phyloP scores from a whole-genome alignment of 2,113 vertebrate species.

The Tamias sibiricus region DNA sequence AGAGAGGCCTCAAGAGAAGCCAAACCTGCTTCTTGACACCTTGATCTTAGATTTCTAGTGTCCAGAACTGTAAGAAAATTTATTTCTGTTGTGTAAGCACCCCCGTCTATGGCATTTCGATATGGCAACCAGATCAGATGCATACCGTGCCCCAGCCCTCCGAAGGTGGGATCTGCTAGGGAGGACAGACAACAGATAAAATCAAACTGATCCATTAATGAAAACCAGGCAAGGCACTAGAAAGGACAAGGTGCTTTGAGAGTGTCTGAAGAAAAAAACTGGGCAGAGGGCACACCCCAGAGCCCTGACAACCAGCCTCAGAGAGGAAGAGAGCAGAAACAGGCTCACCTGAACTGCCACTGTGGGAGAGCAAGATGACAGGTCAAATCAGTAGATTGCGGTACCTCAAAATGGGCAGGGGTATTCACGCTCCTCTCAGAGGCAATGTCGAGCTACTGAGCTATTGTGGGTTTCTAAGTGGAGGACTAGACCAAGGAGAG shows the following conservation, averaged over 20 bases:
- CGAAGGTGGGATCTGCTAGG: background rate
- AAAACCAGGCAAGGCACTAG: background rate
- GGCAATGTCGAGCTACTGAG: background rate
- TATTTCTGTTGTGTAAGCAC: background rate
- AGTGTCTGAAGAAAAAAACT: background rate
- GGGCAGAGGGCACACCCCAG: background rate
- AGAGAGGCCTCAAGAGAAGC: background rate
- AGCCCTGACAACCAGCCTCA: background rate
- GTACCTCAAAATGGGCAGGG: background rate
- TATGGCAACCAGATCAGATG: background rate
- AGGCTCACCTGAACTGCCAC: accelerated
- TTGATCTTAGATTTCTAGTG: background rate
- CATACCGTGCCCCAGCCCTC: background rate
- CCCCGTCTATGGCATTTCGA: background rate
- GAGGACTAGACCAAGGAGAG: background rate
- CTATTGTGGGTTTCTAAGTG: background rate
- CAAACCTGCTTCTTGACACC: background rate
- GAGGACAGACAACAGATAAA: background rate
- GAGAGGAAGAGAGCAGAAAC: background rate
- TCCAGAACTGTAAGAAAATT: background rate
- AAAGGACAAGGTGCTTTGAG: background rate
- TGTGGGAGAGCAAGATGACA: accelerated
- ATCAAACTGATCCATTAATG: background rate
- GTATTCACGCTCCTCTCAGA: background rate
- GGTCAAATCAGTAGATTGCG: accelerated